Conservation (phyloP, 1,140 invertebrate species). For the Laupala kohalensis region DNA sequence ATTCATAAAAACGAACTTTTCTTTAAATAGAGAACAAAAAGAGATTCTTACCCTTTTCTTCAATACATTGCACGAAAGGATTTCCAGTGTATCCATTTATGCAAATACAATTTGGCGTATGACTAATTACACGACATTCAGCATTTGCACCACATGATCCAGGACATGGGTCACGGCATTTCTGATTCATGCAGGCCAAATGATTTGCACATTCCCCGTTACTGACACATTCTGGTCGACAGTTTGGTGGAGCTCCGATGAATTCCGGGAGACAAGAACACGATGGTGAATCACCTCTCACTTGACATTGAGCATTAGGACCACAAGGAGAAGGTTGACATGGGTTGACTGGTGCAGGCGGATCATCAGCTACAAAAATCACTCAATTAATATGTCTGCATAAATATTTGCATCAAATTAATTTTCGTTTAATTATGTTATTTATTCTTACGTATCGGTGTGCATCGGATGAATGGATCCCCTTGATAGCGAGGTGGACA, state of each 20-base stretch:
- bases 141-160: constrained; percentile 42
- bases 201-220: constrained; percentile 48
- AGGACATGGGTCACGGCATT: constrained; percentile 38
- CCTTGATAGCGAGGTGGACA: constrained; percentile 38
- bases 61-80: constrained; percentile 23
- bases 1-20: too few species aligned
- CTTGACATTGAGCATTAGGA: constrained; percentile 45
- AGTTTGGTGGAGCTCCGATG: constrained; percentile 44
- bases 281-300: constrained; percentile 37
- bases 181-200: constrained; percentile 48
- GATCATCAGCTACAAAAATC: background rate
- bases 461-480: constrained; percentile 29
- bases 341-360: constrained; percentile 32
- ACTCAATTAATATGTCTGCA: too few species aligned
- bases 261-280: constrained; percentile 48
- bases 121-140: constrained; percentile 38
- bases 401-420: background rate
- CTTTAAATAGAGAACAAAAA: too few species aligned
- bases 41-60: background rate
- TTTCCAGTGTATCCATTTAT: constrained; percentile 34
- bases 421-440: too few species aligned
- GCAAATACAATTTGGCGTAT: constrained; percentile 41
- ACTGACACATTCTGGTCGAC: constrained; percentile 52
- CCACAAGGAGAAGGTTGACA: constrained; percentile 51
- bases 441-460: constrained; percentile 6